These are phyloP conservation scores for Paedocypris micromegethes DNA, from an alignment of 2,797 vertebrate species.

Conservation along the genomic window DNA sequence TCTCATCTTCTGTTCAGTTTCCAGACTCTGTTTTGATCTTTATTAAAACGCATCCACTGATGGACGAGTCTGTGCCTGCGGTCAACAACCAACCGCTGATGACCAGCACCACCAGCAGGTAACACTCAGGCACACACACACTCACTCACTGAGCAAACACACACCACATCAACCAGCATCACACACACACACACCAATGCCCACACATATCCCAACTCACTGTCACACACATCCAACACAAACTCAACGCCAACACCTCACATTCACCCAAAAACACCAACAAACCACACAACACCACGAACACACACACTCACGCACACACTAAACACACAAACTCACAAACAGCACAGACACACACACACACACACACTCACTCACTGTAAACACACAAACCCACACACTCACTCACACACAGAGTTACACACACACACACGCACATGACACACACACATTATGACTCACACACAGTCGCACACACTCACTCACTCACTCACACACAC, in stretches of 20 bases:
- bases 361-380: background rate
- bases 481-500: background rate
- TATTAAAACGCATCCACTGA: slow-evolving; percentile 89
- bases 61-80: slow-evolving; percentile 85
- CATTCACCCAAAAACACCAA: too few relatives aligned
- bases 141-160: background rate
- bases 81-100: slow-evolving; percentile 82
- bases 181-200: background rate
- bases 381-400: background rate
- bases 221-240: too few relatives aligned
- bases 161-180: too few relatives aligned
- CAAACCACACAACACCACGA: too few relatives aligned
- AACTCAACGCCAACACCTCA: too few relatives aligned
- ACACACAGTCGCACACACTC: too few relatives aligned
- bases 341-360: background rate
- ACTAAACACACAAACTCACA: background rate
- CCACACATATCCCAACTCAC: too few relatives aligned
- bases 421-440: background rate
- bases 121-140: slow-evolving; percentile 18
- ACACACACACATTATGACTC: too few relatives aligned
- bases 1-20: slow-evolving; percentile 84
- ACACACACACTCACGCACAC: slow-evolving; percentile 11
- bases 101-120: slow-evolving; percentile 89
- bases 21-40: slow-evolving; percentile 87
- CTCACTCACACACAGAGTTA: background rate